These are phyloP conservation scores for Catostomus latipinnis DNA, from an alignment of 2,797 vertebrate species.

Conservation along the genomic window DNA sequence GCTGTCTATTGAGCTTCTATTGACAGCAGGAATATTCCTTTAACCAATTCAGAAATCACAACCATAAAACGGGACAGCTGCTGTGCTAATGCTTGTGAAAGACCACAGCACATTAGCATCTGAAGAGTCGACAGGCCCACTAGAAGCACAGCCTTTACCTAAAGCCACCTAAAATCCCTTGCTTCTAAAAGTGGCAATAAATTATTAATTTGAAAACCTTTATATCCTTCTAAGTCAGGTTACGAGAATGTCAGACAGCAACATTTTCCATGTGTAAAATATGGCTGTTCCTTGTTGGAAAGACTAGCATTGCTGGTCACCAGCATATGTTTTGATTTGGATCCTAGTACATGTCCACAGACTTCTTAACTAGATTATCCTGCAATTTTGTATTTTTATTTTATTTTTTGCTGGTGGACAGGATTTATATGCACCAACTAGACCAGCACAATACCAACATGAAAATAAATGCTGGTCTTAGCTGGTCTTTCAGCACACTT, in stretches of 20 bases:
- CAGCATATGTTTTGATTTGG: too few species aligned
- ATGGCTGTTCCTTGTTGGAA: neutral
- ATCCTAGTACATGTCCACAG: too few species aligned
- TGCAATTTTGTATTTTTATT: too few species aligned
- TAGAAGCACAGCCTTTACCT: slow-evolving; percentile 14
- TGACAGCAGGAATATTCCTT: too few species aligned
- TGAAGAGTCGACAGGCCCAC: neutral
- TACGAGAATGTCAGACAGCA: slow-evolving; percentile 6
- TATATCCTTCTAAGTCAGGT: neutral
- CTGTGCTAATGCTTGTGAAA: slow-evolving; percentile 19
- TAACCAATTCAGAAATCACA: slow-evolving; percentile 9
- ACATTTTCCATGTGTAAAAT: neutral
- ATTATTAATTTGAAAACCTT: neutral
- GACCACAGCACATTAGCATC: slow-evolving; percentile 24
- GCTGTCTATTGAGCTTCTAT: too few species aligned
- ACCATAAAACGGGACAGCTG: slow-evolving; percentile 9
- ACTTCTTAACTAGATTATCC: too few species aligned
- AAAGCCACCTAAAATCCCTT: neutral
- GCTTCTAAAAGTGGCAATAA: slow-evolving; percentile 31
- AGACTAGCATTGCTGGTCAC: too few species aligned
- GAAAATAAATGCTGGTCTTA: too few species aligned
- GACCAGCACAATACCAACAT: too few species aligned
- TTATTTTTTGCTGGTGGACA: too few species aligned
- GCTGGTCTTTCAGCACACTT: too few species aligned
- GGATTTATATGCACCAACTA: too few species aligned